Evolutionary conservation across 2,113 vertebrate genomes (phyloP), one percentile per base, ranked within the genome.

Genomic region (Thomomys bottae): DNA sequence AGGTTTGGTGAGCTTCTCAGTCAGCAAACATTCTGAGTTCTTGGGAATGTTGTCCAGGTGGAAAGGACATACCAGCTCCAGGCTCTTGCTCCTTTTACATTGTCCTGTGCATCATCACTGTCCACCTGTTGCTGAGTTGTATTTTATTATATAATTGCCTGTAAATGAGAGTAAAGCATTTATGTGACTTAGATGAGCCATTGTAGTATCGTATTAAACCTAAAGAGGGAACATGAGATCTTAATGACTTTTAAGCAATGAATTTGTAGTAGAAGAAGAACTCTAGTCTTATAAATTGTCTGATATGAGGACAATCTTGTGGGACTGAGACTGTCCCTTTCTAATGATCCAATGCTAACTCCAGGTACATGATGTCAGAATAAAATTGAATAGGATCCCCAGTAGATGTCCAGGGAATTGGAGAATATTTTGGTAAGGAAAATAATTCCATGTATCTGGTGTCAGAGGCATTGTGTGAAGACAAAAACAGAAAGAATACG

Each of bases 71-170:
- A 8, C 23, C 6, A 76, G 49, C 26, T n/a, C 42, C 63, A 21
- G 49, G 30, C 1, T 1, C 2, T 9, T 42, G 9, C 15, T 73
- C 11, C n/a, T 24, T 73, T 9, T 61, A 10, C 15, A 18, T 71
- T n/a, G 4, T 20, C 38, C 28, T 49, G 4, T 23, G 3, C 0
- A 24, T 1, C 2, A 67, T 36, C 34, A 59, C 8, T 8, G 3
- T 72, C 30, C n/a, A 59, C 23, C 8, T 61, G 6, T 78, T 72
- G 30, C 73, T 30, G 8, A 73, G 9, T 34, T 42, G 36, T 84
- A 64, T 36, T 34, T 4, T 72, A 20, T n/a, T 59, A 59, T 10
- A 30, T 54, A 40, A 42, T 21, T 26, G 32, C 57, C 34, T 36
- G 21, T 1, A 36, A n/a, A 67, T 38, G 20, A 45, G 61, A 67